Evolutionary conservation across 2,113 vertebrate species (phyloP).

Genomic region (Brachypodius melanocephalos): DNA sequence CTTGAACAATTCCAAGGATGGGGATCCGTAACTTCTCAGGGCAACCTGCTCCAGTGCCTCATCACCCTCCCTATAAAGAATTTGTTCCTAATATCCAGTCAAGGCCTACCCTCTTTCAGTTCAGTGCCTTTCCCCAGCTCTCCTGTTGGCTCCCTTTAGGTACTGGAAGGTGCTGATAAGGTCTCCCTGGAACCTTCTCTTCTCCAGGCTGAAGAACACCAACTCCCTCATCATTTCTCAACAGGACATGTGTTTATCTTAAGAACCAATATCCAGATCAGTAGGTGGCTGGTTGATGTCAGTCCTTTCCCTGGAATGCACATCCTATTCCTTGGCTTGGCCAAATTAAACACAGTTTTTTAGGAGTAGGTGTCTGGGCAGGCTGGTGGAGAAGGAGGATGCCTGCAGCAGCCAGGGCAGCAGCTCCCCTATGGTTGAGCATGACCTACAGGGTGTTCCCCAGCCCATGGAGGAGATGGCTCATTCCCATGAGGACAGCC

Average conservation of each 20-base stretch:
- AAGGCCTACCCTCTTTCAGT: not conserved
- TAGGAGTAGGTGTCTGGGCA: not conserved
- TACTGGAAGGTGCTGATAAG: not conserved
- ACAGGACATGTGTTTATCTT: not conserved
- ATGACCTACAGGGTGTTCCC: not conserved
- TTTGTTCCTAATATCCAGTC: not conserved
- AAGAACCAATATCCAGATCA: not conserved
- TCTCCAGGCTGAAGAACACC: not conserved
- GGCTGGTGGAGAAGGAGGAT: not conserved
- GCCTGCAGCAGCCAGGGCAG: not conserved
- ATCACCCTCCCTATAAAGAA: not conserved
- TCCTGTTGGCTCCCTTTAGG: not conserved
- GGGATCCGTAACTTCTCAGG: not conserved
- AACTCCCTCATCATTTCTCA: not conserved
- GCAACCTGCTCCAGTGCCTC: not conserved
- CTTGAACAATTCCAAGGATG: not conserved
- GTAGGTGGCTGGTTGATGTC: not conserved
- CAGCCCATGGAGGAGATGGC: not conserved
- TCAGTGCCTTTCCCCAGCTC: not conserved
- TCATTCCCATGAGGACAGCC: not conserved
- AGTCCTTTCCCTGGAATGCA: not conserved
- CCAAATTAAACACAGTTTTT: not conserved
- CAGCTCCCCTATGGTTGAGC: accelerated
- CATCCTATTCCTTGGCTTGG: not conserved
- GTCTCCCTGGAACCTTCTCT: not conserved